Percentiles rank a stretch among this genome's conserved stretches.
These are phyloP conservation scores for Upupa epops DNA, from an alignment of 2,113 vertebrate genomes.

Conservation along the genomic window DNA sequence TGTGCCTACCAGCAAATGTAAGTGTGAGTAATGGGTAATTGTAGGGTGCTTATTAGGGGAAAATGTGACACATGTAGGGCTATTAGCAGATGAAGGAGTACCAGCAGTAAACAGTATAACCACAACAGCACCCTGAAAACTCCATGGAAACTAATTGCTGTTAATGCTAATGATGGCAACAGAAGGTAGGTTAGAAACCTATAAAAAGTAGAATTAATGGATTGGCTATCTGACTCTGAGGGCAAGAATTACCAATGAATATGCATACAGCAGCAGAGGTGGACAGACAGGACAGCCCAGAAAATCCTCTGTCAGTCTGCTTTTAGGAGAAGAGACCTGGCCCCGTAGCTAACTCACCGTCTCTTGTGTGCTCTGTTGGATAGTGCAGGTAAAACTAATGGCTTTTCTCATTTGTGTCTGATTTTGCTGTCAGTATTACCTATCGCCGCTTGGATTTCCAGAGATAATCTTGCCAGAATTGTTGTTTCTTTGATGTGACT, in stretches of 20 bases:
- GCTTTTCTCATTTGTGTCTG: neutral
- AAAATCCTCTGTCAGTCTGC: neutral
- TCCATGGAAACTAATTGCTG: constrained; percentile 36
- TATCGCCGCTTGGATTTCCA: neutral
- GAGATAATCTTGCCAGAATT: neutral
- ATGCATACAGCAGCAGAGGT: neutral
- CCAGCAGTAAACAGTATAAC: constrained; percentile 9
- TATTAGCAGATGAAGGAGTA: constrained; percentile 35
- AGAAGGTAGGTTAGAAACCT: constrained; percentile 6
- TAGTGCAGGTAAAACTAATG: constrained; percentile 20
- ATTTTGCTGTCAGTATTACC: neutral
- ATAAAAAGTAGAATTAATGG: constrained; percentile 31
- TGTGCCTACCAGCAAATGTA: constrained; percentile 26
- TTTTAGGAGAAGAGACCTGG: neutral
- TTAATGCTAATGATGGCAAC: neutral
- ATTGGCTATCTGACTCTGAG: neutral
- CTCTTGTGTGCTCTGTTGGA: neutral
- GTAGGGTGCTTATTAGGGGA: constrained; percentile 26
- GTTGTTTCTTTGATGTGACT: neutral
- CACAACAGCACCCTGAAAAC: neutral
- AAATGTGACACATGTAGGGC: neutral
- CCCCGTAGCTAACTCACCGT: neutral
- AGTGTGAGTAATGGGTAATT: constrained; percentile 48
- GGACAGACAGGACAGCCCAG: neutral
- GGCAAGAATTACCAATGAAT: constrained; percentile 4